Conservation (phyloP, 2,113 vertebrate species). For the Thermophis baileyi region DNA sequence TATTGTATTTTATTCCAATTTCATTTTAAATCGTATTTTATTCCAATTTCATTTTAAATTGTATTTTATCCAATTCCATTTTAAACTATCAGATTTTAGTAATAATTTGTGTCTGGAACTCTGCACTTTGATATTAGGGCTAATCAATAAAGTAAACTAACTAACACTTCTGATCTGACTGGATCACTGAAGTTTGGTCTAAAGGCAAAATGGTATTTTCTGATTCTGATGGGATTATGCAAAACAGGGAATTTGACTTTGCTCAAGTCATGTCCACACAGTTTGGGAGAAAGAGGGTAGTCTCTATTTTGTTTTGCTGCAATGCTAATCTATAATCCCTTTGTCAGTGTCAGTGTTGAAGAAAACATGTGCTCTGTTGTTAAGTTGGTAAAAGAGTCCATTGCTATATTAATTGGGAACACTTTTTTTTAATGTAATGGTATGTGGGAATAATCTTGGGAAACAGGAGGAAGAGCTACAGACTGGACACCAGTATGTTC, state of each 20-base stretch:
- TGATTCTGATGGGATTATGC: not conserved
- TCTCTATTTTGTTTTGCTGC: not conserved
- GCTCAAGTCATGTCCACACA: not conserved
- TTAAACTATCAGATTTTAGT: too few relatives aligned
- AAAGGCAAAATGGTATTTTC: not conserved
- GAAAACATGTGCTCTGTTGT: not conserved
- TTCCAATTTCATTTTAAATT: too few relatives aligned
- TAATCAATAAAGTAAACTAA: too few relatives aligned
- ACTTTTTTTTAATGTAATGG: conserved; percentile 6
- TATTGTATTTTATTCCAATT: too few relatives aligned
- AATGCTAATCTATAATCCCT: not conserved
- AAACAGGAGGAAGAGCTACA: not conserved
- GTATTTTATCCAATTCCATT: too few relatives aligned
- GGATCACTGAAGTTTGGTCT: not conserved
- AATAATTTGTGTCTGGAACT: too few relatives aligned
- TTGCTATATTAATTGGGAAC: conserved; percentile 20
- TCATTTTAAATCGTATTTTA: too few relatives aligned
- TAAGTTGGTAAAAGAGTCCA: conserved; percentile 5
- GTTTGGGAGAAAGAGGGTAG: not conserved
- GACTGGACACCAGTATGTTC: not conserved
- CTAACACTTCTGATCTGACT: not conserved
- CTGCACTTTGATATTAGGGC: too few relatives aligned
- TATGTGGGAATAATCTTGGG: not conserved
- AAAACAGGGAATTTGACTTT: not conserved
- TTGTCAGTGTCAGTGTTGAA: not conserved